Conservation (phyloP, 2,888 invertebrate genomes). For the Drosophila multiciliata region DNA sequence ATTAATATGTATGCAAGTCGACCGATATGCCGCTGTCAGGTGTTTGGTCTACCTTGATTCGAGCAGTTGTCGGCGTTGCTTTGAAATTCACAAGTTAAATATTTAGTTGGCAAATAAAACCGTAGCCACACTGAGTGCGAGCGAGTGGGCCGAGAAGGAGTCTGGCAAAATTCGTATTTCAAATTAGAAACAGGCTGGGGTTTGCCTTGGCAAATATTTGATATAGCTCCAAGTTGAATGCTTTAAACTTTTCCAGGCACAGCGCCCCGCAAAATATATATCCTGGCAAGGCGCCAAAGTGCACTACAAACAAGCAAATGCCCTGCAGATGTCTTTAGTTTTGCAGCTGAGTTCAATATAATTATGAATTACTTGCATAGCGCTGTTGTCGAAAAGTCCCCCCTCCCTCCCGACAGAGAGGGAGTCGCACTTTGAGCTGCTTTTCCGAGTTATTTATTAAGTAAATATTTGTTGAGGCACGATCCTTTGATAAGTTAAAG, state of each 20-base stretch:
- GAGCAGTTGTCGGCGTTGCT: slow-evolving; percentile 51
- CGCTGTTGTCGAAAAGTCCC: neutral
- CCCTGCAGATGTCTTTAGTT: slow-evolving; percentile 48
- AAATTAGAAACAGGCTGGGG: slow-evolving; percentile 34
- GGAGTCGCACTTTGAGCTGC: slow-evolving; percentile 13
- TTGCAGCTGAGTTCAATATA: slow-evolving; percentile 38
- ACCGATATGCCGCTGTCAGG: slow-evolving; percentile 47
- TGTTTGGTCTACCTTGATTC: slow-evolving; percentile 46
- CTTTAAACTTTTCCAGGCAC: slow-evolving; percentile 33
- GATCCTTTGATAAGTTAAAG: slow-evolving; percentile 30
- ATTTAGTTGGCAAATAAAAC: slow-evolving; percentile 60
- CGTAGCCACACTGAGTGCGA: neutral
- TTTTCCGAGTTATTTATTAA: slow-evolving; percentile 30
- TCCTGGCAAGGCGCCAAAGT: slow-evolving; percentile 36
- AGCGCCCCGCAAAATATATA: neutral
- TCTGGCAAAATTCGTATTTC: slow-evolving; percentile 22
- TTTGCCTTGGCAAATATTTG: slow-evolving; percentile 45
- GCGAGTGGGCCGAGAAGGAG: rapidly evolving
- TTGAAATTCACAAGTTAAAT: slow-evolving; percentile 71
- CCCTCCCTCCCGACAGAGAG: no score
- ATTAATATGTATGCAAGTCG: slow-evolving; percentile 55
- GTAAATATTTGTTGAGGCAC: slow-evolving; percentile 31
- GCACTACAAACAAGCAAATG: slow-evolving; percentile 39
- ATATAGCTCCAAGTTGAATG: slow-evolving; percentile 30
- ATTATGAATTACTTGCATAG: slow-evolving; percentile 39